A percentile compares a stretch with the other conserved stretches of the same genome.
Evolutionary conservation across 30 jellyfish, hydroid and myxozoan species (phyloP).

Genomic region (Mastigias papua): DNA sequence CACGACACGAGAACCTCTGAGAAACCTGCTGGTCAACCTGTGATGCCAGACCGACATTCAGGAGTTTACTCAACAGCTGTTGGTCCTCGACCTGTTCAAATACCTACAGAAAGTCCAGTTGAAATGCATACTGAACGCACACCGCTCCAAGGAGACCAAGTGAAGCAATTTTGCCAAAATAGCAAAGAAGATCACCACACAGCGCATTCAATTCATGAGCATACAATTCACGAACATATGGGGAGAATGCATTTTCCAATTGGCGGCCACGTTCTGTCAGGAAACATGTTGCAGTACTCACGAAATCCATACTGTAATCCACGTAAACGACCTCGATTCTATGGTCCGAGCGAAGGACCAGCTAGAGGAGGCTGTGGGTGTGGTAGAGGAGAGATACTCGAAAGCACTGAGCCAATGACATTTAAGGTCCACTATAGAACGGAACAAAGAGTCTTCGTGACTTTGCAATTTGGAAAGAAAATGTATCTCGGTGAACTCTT

Average conservation of each 20-base stretch:
- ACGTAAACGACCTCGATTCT: slow-evolving; percentile 70
- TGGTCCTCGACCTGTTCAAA: slow-evolving; percentile 10
- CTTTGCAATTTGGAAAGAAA: slow-evolving; percentile 65
- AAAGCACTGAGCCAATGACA: slow-evolving; percentile 65
- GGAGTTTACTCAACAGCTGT: slow-evolving; percentile 12
- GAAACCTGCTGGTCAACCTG: slow-evolving; percentile 10
- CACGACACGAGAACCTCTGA: slow-evolving; percentile 57
- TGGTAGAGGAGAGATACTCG: slow-evolving; percentile 56
- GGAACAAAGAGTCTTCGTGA: slow-evolving; percentile 76
- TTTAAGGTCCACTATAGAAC: slow-evolving; percentile 77
- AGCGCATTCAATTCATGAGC: slow-evolving; percentile 30
- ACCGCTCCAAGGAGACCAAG: slow-evolving; percentile 34
- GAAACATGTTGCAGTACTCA: slow-evolving; percentile 41
- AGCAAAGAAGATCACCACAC: slow-evolving; percentile 50
- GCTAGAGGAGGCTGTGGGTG: slow-evolving; percentile 77
- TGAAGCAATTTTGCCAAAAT: slow-evolving; percentile 31
- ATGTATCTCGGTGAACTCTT: slow-evolving; percentile 72
- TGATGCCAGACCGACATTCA: neutral
- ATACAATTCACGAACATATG: slow-evolving; percentile 51
- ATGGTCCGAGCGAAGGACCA: slow-evolving; percentile 62
- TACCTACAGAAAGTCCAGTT: slow-evolving; percentile 5
- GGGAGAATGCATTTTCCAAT: slow-evolving; percentile 57
- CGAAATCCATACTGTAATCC: slow-evolving; percentile 65
- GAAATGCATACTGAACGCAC: slow-evolving; percentile 51
- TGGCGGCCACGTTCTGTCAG: slow-evolving; percentile 39